Conservation (phyloP, 2,888 invertebrate genomes). For the Nemoura dubitans region DNA sequence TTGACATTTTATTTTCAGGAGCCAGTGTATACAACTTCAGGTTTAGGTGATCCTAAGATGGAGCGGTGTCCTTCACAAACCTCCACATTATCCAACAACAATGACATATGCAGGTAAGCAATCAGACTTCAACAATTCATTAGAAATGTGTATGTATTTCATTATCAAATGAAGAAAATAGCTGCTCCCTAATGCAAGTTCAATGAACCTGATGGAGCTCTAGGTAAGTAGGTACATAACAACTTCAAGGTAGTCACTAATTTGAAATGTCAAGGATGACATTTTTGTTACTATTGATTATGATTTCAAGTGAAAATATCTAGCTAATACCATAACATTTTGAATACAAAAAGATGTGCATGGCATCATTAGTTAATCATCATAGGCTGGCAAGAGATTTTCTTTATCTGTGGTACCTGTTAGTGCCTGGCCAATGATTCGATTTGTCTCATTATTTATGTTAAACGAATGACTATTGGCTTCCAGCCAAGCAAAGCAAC, state of each 20-base stretch:
- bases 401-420: neutral
- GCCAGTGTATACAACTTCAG: slow-evolving; percentile 47
- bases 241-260: neutral
- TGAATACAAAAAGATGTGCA: neutral
- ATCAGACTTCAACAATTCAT: neutral
- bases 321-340: neutral
- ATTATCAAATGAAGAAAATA: neutral
- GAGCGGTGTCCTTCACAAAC: slow-evolving; percentile 50
- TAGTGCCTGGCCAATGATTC: neutral
- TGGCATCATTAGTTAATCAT: neutral
- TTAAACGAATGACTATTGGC: neutral
- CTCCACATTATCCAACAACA: slow-evolving; percentile 50
- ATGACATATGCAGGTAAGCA: slow-evolving; percentile 57
- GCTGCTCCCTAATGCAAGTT: neutral
- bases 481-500: neutral
- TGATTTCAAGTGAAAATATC: neutral
- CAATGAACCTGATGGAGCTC: neutral
- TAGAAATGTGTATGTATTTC: neutral
- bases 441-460: neutral
- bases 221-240: neutral
- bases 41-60: slow-evolving; percentile 41
- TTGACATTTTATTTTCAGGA: slow-evolving; percentile 45
- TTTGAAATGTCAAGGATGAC: neutral
- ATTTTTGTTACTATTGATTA: neutral
- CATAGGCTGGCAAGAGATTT: neutral